Evolutionary conservation across 64 coral and sea anemone species (phyloP), one percentile per base, ranked within the genome.

Genomic region (Montipora foliosa): DNA sequence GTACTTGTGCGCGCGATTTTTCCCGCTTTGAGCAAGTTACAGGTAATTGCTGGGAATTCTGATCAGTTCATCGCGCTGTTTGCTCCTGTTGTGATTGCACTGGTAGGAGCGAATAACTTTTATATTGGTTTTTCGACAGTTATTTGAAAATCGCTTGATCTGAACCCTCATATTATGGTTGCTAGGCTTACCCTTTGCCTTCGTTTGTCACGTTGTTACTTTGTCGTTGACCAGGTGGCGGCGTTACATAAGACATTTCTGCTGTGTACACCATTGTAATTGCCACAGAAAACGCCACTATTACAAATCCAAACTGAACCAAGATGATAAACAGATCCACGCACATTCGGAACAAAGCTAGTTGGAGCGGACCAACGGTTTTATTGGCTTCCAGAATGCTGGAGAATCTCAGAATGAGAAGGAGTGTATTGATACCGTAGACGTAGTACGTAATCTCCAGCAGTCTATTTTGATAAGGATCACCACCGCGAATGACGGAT

Each of bases 281-380:
- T 46, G 90, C 90, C 24, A 86, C 48, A 20, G 90, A 92, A 25
- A 92, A 92, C 44, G 90, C 90, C 20, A 92, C 47, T 62, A 92
- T 92, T 10, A 83, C 90, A 59, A 83, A 79, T 1, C 15, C 68
- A 64, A 92, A 92, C 69, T 92, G 90, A 17, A 72, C 68, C 64
- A 92, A 46, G 9, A 92, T 92, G 13, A 83, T 86, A 21, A 62
- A 9, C 24, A 92, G 49, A 44, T 92, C 90, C 13, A 73, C 46
- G 15, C 47, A 53, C 67, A 92, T 92, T 58, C 81, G 67, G 44
- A 92, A 84, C 81, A 92, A 73, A 44, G 90, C 90, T 49, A 92
- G 45, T 73, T 92, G 90, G 12, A 92, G 67, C 10, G 90, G 79
- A 1, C 90, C 90, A 62, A 92, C 73, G 3, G 79, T 81, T 76